phyloP scores from a whole-genome alignment of 2,797 vertebrate genomes.

The Nannoperca obscura region DNA sequence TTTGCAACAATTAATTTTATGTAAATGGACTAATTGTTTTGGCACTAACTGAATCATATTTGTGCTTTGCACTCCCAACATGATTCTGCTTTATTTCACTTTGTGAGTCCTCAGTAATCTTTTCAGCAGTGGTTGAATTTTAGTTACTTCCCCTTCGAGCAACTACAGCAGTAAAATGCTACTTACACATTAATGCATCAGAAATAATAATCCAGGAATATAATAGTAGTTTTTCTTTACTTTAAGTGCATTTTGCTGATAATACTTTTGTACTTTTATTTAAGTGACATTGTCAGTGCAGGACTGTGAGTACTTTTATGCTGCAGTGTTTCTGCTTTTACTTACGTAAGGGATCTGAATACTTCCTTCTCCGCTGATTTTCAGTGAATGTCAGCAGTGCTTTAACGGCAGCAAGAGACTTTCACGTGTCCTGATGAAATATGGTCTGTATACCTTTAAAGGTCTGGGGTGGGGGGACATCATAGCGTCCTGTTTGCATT shows the following conservation, averaged over 20 bases:
- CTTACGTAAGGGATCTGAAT: not conserved
- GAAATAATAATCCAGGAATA: not conserved
- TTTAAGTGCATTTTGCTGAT: not conserved
- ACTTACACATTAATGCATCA: not conserved
- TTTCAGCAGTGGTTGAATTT: not conserved
- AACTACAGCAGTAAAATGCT: not conserved
- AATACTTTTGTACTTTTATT: not conserved
- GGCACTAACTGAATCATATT: conserved; percentile 1
- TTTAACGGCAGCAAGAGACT: conserved; percentile 20
- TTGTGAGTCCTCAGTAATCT: conserved; percentile 7
- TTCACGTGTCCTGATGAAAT: conserved; percentile 37
- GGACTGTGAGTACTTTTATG: not conserved
- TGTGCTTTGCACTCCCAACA: not conserved
- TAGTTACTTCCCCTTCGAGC: not conserved
- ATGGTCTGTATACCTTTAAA: conserved; percentile 58
- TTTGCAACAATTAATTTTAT: not conserved
- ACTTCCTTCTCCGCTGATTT: not conserved
- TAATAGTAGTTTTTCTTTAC: not conserved
- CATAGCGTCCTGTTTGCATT: conserved; percentile 61
- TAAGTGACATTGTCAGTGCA: not conserved
- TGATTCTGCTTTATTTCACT: conserved; percentile 3
- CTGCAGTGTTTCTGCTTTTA: not conserved
- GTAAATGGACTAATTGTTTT: not conserved
- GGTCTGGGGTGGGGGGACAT: conserved; percentile 16
- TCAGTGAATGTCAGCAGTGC: conserved; percentile 19